Evolutionary conservation across 53 echinoderm and acorn worm species (phyloP), one percentile per base, ranked within the genome.

Genomic region (Holothuria leucospilota): DNA sequence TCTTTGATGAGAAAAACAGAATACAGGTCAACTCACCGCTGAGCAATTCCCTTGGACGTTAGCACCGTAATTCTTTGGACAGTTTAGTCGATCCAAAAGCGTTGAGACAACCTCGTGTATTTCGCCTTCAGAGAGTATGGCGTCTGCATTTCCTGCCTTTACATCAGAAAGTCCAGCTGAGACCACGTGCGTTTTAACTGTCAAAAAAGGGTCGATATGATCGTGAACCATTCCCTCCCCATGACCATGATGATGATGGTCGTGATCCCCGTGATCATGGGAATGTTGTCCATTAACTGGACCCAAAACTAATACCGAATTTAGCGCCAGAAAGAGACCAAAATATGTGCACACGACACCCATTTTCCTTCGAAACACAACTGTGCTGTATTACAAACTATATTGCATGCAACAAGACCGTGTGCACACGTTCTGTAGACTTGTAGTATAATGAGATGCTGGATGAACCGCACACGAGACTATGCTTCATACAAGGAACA

Each of bases 341-440:
- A 74, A 74, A 74, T 46, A 74, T 74, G 49, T 74, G 74, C 74
- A 74, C 74, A 74, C 74, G 74, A 49, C 74, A 74, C 74, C 74
- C 74, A 74, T 74, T 74, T 74, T 74, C 10, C 12, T 73, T 73
- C 56, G 46, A 56, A 4, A 7, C 18, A 56, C 56, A 3, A 16
- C 18, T 56, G 18, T 56, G 18, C 56, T 56, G 8, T 56, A 16
- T 5, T 10, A 9, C 4, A 56, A 6, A 9, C 10, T 16, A 56
- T 4, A 15, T 18, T 56, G 8, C 56, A 8, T 5, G 46, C 46
- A 16, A 56, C 18, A 15, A 18, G 16, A 18, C 56, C 56, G 56
- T 56, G 56, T 56, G 56, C 56, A 56, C 56, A 56, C 15, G 56
- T 18, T 7, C 56, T 56, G 56, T 1, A 56, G 15, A 18, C 18